Conservation (phyloP, 2,797 vertebrate genomes). For the Diplodus puntazzo region DNA sequence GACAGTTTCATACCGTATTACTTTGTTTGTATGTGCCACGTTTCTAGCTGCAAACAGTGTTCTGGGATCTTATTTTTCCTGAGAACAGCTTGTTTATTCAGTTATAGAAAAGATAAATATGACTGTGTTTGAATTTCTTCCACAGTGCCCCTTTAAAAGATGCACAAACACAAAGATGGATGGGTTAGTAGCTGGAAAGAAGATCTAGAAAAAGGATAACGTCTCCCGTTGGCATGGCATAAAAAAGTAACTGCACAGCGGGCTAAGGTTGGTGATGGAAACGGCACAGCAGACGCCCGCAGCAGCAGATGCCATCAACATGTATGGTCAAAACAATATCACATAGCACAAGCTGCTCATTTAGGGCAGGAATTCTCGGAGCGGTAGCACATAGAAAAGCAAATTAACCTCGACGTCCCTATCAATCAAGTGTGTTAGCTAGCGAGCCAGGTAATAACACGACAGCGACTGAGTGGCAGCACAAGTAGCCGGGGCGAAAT, state of each 20-base stretch:
- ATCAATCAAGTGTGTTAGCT: slow-evolving; percentile 40
- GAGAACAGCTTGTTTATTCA: too few relatives aligned
- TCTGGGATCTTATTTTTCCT: too few relatives aligned
- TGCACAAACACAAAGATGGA: not conserved
- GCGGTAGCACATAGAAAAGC: slow-evolving; percentile 37
- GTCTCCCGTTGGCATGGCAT: slow-evolving; percentile 29
- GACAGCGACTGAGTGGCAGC: slow-evolving; percentile 19
- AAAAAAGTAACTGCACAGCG: slow-evolving; percentile 45
- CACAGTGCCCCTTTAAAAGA: not conserved
- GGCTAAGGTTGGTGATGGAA: slow-evolving; percentile 38
- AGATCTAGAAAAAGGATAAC: not conserved
- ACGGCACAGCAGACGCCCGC: slow-evolving; percentile 45
- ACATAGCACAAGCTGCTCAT: slow-evolving; percentile 63
- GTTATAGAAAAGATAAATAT: too few relatives aligned
- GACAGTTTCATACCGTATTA: too few relatives aligned
- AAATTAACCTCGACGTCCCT: slow-evolving; percentile 58
- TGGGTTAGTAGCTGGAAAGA: not conserved
- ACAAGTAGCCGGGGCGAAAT: slow-evolving; percentile 22
- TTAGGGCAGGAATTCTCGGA: slow-evolving; percentile 41
- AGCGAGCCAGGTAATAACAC: slow-evolving; percentile 34
- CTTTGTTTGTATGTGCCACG: too few relatives aligned
- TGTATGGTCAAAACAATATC: slow-evolving; percentile 65
- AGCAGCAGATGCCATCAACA: slow-evolving; percentile 65
- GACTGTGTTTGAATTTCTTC: too few relatives aligned
- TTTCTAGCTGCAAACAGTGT: too few relatives aligned